These are phyloP conservation scores for Neodiprion lecontei DNA, from an alignment of 1,140 invertebrate genomes.

Conservation along the genomic window DNA sequence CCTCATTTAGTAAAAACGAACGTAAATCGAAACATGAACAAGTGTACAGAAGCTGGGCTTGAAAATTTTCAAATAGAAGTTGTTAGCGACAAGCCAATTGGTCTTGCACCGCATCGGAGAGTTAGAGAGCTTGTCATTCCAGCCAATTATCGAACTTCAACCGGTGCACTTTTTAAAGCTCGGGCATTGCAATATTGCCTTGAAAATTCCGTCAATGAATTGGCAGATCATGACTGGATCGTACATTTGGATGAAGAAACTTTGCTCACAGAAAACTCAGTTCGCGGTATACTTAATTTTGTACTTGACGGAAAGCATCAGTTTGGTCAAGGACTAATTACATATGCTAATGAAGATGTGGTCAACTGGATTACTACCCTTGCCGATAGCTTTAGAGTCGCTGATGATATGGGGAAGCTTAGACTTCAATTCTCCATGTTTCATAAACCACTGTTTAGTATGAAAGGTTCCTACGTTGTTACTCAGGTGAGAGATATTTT, in stretches of 20 bases:
- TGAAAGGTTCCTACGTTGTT: slow-evolving; percentile 97
- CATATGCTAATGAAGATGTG: slow-evolving; percentile 96
- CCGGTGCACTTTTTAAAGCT: slow-evolving; percentile 93
- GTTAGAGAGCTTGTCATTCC: slow-evolving; percentile 90
- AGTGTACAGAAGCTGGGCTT: slow-evolving; percentile 87
- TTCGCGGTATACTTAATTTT: slow-evolving; percentile 94
- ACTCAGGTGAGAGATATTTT: slow-evolving; percentile 73
- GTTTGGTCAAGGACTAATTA: slow-evolving; percentile 97
- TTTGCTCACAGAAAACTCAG: slow-evolving; percentile 89
- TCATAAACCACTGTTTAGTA: slow-evolving; percentile 95
- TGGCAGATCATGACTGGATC: slow-evolving; percentile 94
- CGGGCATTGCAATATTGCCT: slow-evolving; percentile 95
- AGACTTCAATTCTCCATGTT: slow-evolving; percentile 92
- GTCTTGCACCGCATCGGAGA: slow-evolving; percentile 74
- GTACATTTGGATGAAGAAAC: slow-evolving; percentile 99
- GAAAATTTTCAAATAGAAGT: slow-evolving; percentile 98
- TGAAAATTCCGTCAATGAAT: slow-evolving; percentile 87
- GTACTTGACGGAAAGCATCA: slow-evolving; percentile 93
- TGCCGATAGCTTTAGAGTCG: slow-evolving; percentile 95
- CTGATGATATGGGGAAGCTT: slow-evolving; percentile 96
- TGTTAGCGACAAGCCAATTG: slow-evolving; percentile 90
- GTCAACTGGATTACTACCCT: slow-evolving; percentile 97
- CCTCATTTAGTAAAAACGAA: slow-evolving; percentile 91
- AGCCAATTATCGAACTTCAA: slow-evolving; percentile 82
- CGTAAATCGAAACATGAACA: slow-evolving; percentile 88